Conservation (phyloP, 2,113 vertebrate species). For the Eulemur macaco region DNA sequence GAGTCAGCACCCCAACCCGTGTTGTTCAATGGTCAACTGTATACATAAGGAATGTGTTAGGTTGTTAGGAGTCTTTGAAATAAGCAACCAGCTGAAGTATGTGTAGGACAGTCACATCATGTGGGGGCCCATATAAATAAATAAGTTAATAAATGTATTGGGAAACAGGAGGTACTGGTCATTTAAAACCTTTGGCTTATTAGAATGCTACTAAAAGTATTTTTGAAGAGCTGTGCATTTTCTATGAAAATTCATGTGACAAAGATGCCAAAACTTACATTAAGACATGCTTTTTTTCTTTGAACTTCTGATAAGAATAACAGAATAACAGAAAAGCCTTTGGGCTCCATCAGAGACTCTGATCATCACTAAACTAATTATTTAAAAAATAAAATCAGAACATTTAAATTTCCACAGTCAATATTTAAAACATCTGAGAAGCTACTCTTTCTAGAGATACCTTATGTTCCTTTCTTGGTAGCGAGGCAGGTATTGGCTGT, state of each 20-base stretch:
- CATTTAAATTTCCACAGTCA: not conserved
- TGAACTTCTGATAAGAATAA: not conserved
- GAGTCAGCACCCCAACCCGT: too few relatives aligned
- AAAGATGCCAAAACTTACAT: not conserved
- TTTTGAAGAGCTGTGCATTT: conserved; percentile 14
- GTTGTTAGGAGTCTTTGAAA: not conserved
- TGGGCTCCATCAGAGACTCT: not conserved
- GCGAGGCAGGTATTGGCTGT: not conserved
- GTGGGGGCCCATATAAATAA: not conserved
- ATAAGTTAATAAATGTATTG: not conserved
- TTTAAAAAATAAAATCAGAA: not conserved
- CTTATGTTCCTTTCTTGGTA: not conserved
- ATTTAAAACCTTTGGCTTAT: not conserved
- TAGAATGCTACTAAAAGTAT: not conserved
- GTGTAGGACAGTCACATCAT: not conserved
- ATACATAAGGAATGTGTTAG: not conserved
- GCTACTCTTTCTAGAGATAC: not conserved
- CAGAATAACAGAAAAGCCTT: not conserved
- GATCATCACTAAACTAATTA: not conserved
- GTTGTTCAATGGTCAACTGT: not conserved
- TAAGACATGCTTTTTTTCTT: not conserved
- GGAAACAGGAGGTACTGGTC: not conserved
- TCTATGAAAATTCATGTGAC: not conserved
- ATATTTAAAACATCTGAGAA: not conserved
- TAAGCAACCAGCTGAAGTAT: not conserved